Evolutionary conservation across 1,140 invertebrate species (phyloP).

Genomic region (Zaprionus taronus): DNA sequence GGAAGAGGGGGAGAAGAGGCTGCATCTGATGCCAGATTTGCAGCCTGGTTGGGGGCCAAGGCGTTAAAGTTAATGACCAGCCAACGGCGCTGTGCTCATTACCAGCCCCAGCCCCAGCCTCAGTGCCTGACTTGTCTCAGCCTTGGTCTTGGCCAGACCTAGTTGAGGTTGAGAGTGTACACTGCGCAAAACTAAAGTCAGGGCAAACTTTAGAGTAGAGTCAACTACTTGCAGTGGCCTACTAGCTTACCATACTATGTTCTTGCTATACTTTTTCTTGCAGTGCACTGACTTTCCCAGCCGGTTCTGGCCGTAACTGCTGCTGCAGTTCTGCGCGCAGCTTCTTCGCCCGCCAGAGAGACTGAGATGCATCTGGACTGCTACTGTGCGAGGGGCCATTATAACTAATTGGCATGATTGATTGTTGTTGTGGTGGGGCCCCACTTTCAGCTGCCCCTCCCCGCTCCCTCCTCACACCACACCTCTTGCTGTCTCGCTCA

Average conservation of each 20-base stretch:
- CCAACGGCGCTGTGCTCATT: slow-evolving; percentile 40
- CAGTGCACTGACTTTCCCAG: slow-evolving; percentile 15
- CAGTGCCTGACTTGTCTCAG: neutral
- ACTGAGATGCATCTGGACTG: slow-evolving; percentile 33
- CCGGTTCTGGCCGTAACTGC: slow-evolving; percentile 39
- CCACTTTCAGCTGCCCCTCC: neutral
- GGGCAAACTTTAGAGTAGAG: too few species aligned
- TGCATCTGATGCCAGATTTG: slow-evolving; percentile 37
- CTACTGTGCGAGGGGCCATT: slow-evolving; percentile 59
- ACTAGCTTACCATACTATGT: neutral
- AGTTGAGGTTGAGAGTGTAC: neutral
- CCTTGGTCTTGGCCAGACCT: neutral
- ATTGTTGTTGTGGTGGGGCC: slow-evolving; percentile 46
- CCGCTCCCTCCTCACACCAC: neutral
- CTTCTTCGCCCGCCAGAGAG: slow-evolving; percentile 19
- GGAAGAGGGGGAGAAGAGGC: neutral
- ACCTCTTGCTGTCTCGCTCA: neutral
- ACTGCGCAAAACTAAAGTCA: neutral
- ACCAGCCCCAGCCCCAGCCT: slow-evolving; percentile 5
- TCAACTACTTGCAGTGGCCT: neutral
- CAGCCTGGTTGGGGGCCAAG: slow-evolving; percentile 29
- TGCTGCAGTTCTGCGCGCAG: slow-evolving; percentile 29
- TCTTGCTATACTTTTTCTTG: neutral
- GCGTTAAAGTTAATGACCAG: slow-evolving; percentile 49
- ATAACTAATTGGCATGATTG: slow-evolving; percentile 70